These are phyloP conservation scores for Pterocles orientalis DNA, from an alignment of 2,113 vertebrate species.

Conservation along the genomic window DNA sequence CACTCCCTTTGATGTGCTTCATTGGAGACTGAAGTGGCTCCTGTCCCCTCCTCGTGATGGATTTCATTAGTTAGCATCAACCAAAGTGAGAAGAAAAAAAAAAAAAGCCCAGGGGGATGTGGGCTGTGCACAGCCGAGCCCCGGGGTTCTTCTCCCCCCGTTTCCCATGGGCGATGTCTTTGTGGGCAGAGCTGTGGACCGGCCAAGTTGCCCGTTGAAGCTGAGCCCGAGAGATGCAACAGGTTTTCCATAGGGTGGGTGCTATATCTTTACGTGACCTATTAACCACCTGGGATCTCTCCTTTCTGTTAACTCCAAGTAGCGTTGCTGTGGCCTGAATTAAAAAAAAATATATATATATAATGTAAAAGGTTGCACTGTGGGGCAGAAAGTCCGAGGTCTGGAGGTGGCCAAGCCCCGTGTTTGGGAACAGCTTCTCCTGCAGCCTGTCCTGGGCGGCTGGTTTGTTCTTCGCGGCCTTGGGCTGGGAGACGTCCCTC, in stretches of 20 bases:
- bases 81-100: neutral
- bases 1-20: neutral
- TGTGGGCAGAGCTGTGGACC: neutral
- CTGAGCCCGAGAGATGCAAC: neutral
- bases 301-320: no score
- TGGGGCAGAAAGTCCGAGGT: neutral
- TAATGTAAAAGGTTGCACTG: rapidly evolving
- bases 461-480: neutral
- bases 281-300: neutral
- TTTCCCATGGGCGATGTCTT: rapidly evolving
- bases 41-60: neutral
- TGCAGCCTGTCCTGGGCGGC: neutral
- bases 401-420: neutral
- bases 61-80: neutral
- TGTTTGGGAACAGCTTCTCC: slow-evolving; percentile 20
- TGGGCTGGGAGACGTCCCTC: neutral
- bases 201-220: neutral
- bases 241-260: neutral
- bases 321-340: neutral
- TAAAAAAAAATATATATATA: neutral
- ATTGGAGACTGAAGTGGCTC: neutral
- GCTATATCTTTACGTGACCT: rapidly evolving
- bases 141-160: neutral
- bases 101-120: neutral
- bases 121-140: neutral